These are phyloP conservation scores for Leucophora obtusa DNA, from an alignment of 2,888 invertebrate species.

Conservation along the genomic window DNA sequence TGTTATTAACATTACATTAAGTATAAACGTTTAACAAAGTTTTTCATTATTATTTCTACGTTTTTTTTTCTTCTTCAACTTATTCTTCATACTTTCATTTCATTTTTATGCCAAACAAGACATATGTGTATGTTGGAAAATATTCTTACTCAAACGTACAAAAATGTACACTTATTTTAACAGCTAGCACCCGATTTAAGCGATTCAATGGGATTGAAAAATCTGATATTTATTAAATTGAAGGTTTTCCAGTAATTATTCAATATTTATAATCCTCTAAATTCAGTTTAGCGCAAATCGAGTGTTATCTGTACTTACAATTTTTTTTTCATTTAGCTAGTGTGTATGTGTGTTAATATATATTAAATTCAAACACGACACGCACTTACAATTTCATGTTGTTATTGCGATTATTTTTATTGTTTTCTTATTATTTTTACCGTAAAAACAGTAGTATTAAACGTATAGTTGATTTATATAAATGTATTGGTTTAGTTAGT, in stretches of 20 bases:
- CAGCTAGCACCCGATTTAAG: no score
- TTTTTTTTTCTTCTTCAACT: conserved; percentile 16
- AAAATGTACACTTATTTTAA: not conserved
- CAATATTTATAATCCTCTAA: no score
- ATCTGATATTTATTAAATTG: no score
- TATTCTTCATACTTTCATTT: conserved; percentile 1
- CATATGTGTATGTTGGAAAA: conserved; percentile 18
- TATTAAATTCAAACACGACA: conserved; percentile 76
- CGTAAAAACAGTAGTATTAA: conserved; percentile 21
- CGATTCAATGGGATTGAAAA: no score
- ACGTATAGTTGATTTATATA: conserved; percentile 18
- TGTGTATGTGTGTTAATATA: conserved; percentile 64
- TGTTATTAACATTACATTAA: conserved; percentile 56
- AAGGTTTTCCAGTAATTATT: no score
- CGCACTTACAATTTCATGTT: conserved; percentile 63
- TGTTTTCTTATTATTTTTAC: conserved; percentile 44
- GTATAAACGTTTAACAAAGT: conserved; percentile 54
- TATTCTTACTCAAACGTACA: not conserved
- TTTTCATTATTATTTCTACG: conserved; percentile 46
- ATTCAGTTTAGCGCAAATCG: no score
- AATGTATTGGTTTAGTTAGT: conserved; percentile 27
- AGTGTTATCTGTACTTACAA: not conserved
- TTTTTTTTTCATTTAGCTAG: not conserved
- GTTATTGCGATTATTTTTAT: conserved; percentile 63
- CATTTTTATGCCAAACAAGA: conserved; percentile 16